These are phyloP conservation scores for Andrena hattorfiana DNA, from an alignment of 2,888 invertebrate species.

Conservation along the genomic window DNA sequence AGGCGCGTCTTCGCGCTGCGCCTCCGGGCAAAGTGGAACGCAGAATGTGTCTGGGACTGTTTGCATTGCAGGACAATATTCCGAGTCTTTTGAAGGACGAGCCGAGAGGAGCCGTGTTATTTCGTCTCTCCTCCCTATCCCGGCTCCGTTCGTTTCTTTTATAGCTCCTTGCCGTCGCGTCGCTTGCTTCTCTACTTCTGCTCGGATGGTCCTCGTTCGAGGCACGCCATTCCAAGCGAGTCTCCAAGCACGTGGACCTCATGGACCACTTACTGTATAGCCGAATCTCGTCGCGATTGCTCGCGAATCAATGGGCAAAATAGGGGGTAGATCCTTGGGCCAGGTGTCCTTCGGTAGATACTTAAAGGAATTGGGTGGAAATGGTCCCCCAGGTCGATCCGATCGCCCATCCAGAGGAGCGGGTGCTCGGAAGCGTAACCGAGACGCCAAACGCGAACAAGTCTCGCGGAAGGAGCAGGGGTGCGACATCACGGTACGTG, in stretches of 20 bases:
- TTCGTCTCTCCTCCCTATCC: constrained; percentile 63
- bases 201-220: neutral
- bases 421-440: no score
- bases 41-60: constrained; percentile 81
- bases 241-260: no score
- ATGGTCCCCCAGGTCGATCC: no score
- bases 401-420: no score
- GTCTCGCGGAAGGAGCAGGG: constrained; percentile 13
- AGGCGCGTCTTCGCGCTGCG: constrained; percentile 72
- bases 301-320: no score
- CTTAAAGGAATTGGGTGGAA: no score
- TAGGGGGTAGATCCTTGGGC: no score
- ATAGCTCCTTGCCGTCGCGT: constrained; percentile 36
- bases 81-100: constrained; percentile 79
- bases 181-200: neutral
- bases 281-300: no score
- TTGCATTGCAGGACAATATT: constrained; percentile 82
- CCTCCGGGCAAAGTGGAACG: constrained; percentile 78
- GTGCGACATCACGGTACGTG: neutral
- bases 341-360: no score
- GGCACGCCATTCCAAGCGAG: no score
- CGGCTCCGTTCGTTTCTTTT: constrained; percentile 50
- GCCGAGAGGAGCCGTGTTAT: constrained; percentile 75
- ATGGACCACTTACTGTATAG: no score
- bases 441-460: constrained; percentile 27